A percentile compares a stretch with the other conserved stretches of the same genome.
Evolutionary conservation across 2,113 vertebrate species (phyloP).

Genomic region (Xiphorhynchus elegans): DNA sequence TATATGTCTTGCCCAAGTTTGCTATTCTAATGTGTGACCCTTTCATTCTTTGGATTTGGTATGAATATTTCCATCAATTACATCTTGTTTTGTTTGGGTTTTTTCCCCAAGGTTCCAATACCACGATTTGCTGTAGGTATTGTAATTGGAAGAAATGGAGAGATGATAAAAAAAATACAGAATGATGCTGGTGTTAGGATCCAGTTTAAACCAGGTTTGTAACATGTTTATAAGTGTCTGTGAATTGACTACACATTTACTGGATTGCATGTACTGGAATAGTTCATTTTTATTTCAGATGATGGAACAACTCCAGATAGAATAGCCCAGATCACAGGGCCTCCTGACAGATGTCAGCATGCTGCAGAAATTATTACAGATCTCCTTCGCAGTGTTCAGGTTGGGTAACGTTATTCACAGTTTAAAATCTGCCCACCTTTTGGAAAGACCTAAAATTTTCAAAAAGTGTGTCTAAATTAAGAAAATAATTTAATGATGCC

Average conservation of each 20-base stretch:
- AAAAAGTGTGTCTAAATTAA: not conserved
- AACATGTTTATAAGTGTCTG: not conserved
- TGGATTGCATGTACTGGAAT: constrained; percentile 6
- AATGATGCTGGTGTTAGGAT: constrained; percentile 97
- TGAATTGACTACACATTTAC: not conserved
- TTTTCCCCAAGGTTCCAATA: constrained; percentile 87
- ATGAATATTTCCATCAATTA: not conserved
- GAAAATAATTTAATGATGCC: not conserved
- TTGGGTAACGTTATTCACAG: not conserved
- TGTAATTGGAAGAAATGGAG: constrained; percentile 96
- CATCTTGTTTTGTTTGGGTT: not conserved
- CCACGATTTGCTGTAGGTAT: constrained; percentile 98
- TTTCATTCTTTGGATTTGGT: not conserved
- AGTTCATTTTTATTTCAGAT: constrained; percentile 76
- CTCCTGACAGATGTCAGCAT: constrained; percentile 94
- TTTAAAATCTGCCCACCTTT: not conserved
- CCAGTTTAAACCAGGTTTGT: constrained; percentile 96
- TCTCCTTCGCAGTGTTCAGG: constrained; percentile 94
- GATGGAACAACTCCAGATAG: constrained; percentile 96
- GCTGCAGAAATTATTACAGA: constrained; percentile 97
- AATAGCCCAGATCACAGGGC: constrained; percentile 97
- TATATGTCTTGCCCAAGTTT: not conserved
- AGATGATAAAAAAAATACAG: constrained; percentile 99
- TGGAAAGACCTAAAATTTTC: not conserved
- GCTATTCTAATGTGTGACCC: not conserved